These are phyloP conservation scores for Rhingia rostrata DNA, from an alignment of 2,888 invertebrate genomes.

Conservation along the genomic window DNA sequence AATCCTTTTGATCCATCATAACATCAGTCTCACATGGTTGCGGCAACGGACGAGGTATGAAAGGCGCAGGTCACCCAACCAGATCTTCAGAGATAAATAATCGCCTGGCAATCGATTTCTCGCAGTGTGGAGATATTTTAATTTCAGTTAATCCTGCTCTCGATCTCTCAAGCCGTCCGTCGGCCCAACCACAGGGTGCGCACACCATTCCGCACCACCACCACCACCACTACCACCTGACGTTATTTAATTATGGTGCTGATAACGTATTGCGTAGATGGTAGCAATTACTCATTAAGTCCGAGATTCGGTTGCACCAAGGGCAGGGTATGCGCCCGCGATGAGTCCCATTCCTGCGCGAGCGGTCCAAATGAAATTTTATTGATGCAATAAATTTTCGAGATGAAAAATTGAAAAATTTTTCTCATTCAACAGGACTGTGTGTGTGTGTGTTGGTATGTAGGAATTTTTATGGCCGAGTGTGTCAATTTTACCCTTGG, in stretches of 20 bases:
- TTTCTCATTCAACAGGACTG: background rate
- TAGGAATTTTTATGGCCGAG: conserved; percentile 52
- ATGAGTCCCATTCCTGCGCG: conserved; percentile 46
- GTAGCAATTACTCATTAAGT: conserved; percentile 82
- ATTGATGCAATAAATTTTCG: conserved; percentile 71
- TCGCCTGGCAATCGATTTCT: conserved; percentile 70
- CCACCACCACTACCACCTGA: conserved; percentile 78
- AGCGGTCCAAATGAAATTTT: conserved; percentile 66
- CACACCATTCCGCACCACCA: conserved; percentile 33
- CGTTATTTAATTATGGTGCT: conserved; percentile 83
- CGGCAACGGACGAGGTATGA: background rate
- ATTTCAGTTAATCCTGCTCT: conserved; percentile 69
- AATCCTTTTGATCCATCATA: conserved; percentile 70
- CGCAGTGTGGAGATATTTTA: conserved; percentile 66
- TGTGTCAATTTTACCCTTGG: conserved; percentile 64
- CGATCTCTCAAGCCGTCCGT: conserved; percentile 39
- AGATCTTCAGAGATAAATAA: conserved; percentile 69
- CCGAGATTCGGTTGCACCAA: conserved; percentile 51
- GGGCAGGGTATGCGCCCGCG: conserved; percentile 17
- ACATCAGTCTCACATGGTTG: conserved; percentile 54
- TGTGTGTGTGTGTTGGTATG: background rate
- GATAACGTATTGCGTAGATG: conserved; percentile 82
- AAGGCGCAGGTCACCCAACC: conserved; percentile 36
- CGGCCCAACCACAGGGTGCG: background rate
- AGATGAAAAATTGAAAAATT: conserved; percentile 70